Evolutionary conservation across 30 jellyfish, hydroid and myxozoan genomes (phyloP).

Genomic region (Hydra vulgaris): DNA sequence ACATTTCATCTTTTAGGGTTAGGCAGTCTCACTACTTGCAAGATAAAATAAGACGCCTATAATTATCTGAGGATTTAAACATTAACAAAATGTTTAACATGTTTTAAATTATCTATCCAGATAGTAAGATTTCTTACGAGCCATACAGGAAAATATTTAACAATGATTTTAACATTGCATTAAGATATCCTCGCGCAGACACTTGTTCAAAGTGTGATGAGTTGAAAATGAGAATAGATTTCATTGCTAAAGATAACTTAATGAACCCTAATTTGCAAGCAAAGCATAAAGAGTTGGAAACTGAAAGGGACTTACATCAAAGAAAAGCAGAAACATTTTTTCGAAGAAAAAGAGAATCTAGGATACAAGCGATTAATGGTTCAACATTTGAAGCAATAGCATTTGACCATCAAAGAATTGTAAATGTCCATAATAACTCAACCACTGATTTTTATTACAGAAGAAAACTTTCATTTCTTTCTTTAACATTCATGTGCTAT

Average conservation of each 20-base stretch:
- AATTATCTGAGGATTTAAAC: not conserved
- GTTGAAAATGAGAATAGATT: not conserved
- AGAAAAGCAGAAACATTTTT: not conserved
- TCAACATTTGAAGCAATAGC: not conserved
- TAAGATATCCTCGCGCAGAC: not conserved
- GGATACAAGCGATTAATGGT: not conserved
- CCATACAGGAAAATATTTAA: not conserved
- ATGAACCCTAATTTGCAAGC: not conserved
- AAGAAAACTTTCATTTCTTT: not conserved
- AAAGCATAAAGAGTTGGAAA: not conserved
- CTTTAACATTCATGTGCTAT: not conserved
- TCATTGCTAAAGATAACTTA: not conserved
- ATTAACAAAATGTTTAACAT: not conserved
- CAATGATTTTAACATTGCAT: not conserved
- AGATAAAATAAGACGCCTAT: not conserved
- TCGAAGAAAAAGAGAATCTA: not conserved
- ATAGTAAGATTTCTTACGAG: constrained; percentile 7
- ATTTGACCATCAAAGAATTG: not conserved
- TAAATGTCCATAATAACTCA: not conserved
- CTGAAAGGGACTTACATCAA: not conserved
- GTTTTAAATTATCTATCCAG: not conserved
- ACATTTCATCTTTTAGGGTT: not conserved
- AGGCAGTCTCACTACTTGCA: not conserved
- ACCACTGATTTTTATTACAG: not conserved
- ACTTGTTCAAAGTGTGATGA: constrained; percentile 10